Conservation (phyloP, 2,113 vertebrate genomes). For the Myiagra hebetior region DNA sequence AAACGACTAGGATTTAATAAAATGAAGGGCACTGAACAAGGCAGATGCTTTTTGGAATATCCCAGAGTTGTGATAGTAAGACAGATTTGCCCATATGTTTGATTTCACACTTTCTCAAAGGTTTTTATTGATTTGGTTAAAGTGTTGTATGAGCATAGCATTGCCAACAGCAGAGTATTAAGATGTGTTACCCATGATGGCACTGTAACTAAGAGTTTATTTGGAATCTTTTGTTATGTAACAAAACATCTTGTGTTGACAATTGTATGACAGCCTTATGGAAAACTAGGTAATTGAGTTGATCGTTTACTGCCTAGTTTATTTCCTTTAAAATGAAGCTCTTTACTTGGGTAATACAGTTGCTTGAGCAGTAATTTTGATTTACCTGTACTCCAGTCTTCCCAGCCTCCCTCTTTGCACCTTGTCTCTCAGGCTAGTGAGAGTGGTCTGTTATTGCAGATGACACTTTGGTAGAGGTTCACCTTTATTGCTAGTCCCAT, state of each 20-base stretch:
- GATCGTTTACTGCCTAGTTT: neutral
- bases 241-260: conserved; percentile 23
- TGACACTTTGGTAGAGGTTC: neutral
- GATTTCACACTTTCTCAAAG: conserved; percentile 33
- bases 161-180: conserved; percentile 31
- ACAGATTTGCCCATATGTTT: conserved; percentile 36
- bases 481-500: neutral
- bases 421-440: neutral
- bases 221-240: conserved; percentile 22
- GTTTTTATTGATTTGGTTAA: conserved; percentile 29
- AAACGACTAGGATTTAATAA: neutral
- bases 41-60: conserved; percentile 35
- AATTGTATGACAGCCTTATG: neutral
- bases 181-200: neutral
- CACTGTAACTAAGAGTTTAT: neutral
- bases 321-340: neutral
- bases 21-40: neutral
- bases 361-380: neutral
- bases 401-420: neutral
- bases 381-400: neutral
- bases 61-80: neutral
- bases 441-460: neutral
- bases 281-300: neutral
- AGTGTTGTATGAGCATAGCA: neutral
- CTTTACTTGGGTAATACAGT: neutral